Percentiles rank a stretch among this genome's conserved stretches.
Conservation (phyloP, 2,888 invertebrate genomes). For the Conchocele bisecta region DNA sequence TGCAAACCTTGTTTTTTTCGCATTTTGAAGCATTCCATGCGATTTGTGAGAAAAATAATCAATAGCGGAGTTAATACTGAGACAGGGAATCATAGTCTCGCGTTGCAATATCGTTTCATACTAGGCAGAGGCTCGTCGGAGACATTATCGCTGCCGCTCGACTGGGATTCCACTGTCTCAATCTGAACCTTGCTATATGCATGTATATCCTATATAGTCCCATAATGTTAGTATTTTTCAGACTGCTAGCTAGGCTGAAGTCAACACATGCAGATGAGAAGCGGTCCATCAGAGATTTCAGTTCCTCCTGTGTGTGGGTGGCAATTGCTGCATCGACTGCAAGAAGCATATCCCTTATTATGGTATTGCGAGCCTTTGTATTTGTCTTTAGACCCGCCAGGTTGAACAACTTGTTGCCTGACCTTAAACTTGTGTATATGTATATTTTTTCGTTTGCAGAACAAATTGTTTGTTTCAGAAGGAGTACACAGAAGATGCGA, state of each 20-base stretch:
- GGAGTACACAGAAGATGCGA: conserved; percentile 31
- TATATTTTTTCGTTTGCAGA: conserved; percentile 5
- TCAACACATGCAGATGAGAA: conserved; percentile 8
- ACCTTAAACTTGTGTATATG: conserved; percentile 10
- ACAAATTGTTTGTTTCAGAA: conserved; percentile 19
- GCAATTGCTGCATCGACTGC: conserved; percentile 23
- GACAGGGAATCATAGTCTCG: too few species aligned
- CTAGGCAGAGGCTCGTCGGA: too few species aligned
- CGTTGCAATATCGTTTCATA: too few species aligned
- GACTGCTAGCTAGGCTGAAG: conserved; percentile 32
- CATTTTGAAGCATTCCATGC: too few species aligned
- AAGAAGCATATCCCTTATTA: conserved; percentile 17
- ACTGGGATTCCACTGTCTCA: too few species aligned
- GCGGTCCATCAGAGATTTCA: conserved; percentile 7
- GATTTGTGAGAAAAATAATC: too few species aligned
- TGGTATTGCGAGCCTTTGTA: neutral
- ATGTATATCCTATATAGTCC: neutral
- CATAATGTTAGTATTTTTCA: conserved; percentile 18
- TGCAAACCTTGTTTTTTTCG: too few species aligned
- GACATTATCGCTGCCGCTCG: too few species aligned
- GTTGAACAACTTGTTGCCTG: conserved; percentile 22
- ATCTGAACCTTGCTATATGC: too few species aligned
- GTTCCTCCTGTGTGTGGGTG: conserved; percentile 7
- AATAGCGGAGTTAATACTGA: too few species aligned
- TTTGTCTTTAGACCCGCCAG: neutral